Evolutionary conservation across 2,113 vertebrate genomes (phyloP).

Genomic region (Rallus limicola): DNA sequence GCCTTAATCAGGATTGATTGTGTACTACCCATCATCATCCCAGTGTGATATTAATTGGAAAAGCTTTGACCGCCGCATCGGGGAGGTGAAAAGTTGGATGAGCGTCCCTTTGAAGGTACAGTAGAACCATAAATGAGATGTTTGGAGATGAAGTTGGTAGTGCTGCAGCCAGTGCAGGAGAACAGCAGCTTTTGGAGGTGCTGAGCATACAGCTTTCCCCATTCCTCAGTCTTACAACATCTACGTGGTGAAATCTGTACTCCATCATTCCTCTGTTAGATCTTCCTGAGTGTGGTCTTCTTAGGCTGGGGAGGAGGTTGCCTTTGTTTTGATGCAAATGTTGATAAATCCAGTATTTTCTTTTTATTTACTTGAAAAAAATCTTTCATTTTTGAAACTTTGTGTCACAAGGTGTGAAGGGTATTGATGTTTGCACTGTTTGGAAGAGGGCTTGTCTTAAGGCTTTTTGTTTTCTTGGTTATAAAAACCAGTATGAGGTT

Average conservation of each 20-base stretch:
- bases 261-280: accelerated
- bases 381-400: background rate
- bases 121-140: background rate
- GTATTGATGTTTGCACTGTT: background rate
- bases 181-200: background rate
- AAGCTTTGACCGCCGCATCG: background rate
- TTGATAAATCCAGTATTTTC: background rate
- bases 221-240: background rate
- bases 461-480: background rate
- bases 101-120: conserved; percentile 40
- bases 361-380: background rate
- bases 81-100: background rate
- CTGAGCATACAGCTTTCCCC: background rate
- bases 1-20: conserved; percentile 36
- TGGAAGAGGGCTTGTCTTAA: background rate
- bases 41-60: accelerated
- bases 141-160: background rate
- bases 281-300: accelerated
- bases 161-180: background rate
- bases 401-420: accelerated
- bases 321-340: background rate
- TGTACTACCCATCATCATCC: background rate
- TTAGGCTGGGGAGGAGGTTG: accelerated
- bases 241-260: accelerated
- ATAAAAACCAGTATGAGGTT: background rate